Percentiles rank a stretch among this genome's conserved stretches.
Conservation (phyloP, 2,797 vertebrate species). For the Zalophus californianus region DNA sequence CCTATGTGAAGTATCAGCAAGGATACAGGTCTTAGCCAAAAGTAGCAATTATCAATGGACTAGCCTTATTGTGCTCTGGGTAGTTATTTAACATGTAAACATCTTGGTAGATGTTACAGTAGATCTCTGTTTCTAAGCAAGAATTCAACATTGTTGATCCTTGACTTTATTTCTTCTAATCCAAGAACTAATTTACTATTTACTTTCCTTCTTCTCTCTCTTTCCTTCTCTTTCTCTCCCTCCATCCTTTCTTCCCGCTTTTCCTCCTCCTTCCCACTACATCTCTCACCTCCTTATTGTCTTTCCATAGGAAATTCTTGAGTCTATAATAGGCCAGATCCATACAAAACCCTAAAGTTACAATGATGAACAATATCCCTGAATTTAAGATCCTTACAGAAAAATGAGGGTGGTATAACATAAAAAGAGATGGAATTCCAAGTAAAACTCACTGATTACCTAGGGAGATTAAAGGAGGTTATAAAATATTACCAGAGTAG, state of each 20-base stretch:
- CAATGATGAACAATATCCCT: neutral
- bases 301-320: conserved; percentile 1
- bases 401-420: neutral
- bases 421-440: neutral
- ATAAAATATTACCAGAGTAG: neutral
- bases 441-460: neutral
- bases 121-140: conserved; percentile 1
- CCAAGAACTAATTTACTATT: neutral
- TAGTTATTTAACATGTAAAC: neutral
- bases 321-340: neutral
- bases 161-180: neutral
- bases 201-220: neutral
- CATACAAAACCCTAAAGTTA: neutral
- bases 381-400: conserved; percentile 43
- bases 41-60: neutral
- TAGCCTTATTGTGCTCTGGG: neutral
- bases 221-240: neutral
- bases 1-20: neutral
- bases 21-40: neutral
- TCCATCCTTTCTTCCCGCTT: fast-evolving
- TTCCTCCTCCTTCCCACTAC: fast-evolving
- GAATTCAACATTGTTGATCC: neutral
- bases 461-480: neutral
- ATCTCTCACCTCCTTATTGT: neutral
- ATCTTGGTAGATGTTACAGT: neutral